Evolutionary conservation across 2,888 invertebrate genomes (phyloP).

Genomic region (Zonitis immaculata): DNA sequence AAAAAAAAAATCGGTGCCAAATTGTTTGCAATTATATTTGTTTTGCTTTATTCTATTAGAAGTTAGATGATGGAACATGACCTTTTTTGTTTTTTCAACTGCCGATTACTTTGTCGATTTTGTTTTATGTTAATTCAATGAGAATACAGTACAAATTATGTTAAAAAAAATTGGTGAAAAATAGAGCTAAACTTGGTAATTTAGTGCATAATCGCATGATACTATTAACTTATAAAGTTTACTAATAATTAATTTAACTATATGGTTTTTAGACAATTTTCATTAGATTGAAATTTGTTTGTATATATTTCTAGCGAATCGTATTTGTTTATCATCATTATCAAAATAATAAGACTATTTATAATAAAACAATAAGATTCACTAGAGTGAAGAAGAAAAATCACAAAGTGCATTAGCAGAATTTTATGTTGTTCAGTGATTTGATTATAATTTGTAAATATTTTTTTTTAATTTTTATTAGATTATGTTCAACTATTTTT

Average conservation of each 20-base stretch:
- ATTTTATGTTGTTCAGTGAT: slow-evolving; percentile 22
- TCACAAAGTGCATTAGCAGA: slow-evolving; percentile 37
- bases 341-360: no score
- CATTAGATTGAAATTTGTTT: no score
- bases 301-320: background rate
- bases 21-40: no score
- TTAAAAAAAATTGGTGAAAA: slow-evolving; percentile 6
- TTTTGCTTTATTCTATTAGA: no score
- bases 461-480: slow-evolving; percentile 11
- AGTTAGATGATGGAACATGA: no score
- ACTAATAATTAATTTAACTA: no score
- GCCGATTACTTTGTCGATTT: slow-evolving; percentile 8
- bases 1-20: slow-evolving; percentile 26
- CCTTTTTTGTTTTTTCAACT: slow-evolving; percentile 18
- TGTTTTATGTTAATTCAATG: slow-evolving; percentile 17
- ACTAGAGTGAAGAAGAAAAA: slow-evolving; percentile 30
- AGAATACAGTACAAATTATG: slow-evolving; percentile 27
- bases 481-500: no score
- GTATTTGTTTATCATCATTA: background rate
- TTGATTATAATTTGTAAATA: slow-evolving; percentile 10
- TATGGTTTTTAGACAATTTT: no score
- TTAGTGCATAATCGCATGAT: no score
- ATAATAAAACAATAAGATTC: slow-evolving; percentile 19
- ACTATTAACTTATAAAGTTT: no score
- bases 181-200: no score